A percentile compares a stretch with the other conserved stretches of the same genome.
Conservation (phyloP, 2,797 vertebrate genomes). For the Parauchenoglanis ngamensis region DNA sequence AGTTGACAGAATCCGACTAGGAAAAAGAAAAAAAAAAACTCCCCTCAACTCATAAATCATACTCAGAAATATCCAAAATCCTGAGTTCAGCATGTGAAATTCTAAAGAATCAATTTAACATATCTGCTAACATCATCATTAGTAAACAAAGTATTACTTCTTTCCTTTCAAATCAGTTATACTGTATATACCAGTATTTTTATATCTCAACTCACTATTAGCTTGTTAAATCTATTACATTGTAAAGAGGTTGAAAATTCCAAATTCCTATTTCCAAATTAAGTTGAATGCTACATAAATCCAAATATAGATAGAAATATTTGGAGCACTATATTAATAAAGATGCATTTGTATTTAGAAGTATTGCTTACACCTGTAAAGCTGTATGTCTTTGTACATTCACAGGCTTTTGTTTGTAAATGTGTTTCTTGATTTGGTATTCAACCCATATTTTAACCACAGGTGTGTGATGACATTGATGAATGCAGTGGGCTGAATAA, state of each 20-base stretch:
- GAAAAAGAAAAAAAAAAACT: background rate
- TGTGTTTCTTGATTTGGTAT: background rate
- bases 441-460: constrained; percentile 3
- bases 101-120: background rate
- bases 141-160: background rate
- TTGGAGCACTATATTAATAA: background rate
- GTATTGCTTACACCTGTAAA: background rate
- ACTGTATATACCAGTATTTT: background rate
- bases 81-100: background rate
- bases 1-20: background rate
- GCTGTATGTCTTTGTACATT: background rate
- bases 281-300: background rate
- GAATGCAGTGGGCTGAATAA: constrained; percentile 86
- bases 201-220: background rate
- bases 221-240: background rate
- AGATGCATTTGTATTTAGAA: background rate
- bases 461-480: constrained; percentile 87
- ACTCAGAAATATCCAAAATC: background rate
- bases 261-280: background rate
- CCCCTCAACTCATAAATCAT: too few species aligned
- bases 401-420: background rate
- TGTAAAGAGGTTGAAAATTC: background rate
- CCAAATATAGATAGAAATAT: background rate
- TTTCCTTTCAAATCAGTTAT: background rate
- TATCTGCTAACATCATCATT: background rate